A percentile compares a stretch with the other conserved stretches of the same genome.
phyloP scores from a whole-genome alignment of 2,888 invertebrate species.

The Mythimna albipuncta region DNA sequence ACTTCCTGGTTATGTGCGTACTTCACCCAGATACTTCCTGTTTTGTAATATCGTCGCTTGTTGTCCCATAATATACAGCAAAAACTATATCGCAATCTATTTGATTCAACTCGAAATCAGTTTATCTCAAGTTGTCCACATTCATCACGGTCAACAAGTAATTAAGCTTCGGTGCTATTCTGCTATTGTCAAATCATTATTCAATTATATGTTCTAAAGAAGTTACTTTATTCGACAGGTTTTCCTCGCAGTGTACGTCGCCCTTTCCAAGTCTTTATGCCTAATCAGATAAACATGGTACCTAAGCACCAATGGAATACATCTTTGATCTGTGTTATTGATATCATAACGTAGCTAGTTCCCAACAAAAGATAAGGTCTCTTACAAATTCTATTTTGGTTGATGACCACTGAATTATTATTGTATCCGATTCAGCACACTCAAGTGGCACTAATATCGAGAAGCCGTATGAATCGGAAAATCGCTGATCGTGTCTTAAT shows the following conservation, averaged over 20 bases:
- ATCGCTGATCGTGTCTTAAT: conserved; percentile 52
- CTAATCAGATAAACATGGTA: conserved; percentile 61
- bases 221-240: conserved; percentile 8
- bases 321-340: conserved; percentile 55
- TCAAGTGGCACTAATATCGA: conserved; percentile 37
- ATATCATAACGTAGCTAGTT: conserved; percentile 48
- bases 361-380: conserved; percentile 39
- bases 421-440: conserved; percentile 34
- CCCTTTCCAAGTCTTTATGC: conserved; percentile 44
- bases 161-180: not conserved
- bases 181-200: not conserved
- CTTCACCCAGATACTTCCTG: not conserved
- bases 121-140: not conserved
- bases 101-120: not conserved
- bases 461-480: conserved; percentile 59
- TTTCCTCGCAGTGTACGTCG: conserved; percentile 30
- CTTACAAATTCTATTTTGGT: conserved; percentile 40
- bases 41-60: not conserved
- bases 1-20: not conserved
- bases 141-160: not conserved
- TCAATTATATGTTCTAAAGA: not conserved
- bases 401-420: conserved; percentile 29
- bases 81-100: not conserved
- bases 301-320: conserved; percentile 53
- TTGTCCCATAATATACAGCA: not conserved